Conservation (phyloP, 1,140 invertebrate species). For the Camponotus pennsylvanicus region DNA sequence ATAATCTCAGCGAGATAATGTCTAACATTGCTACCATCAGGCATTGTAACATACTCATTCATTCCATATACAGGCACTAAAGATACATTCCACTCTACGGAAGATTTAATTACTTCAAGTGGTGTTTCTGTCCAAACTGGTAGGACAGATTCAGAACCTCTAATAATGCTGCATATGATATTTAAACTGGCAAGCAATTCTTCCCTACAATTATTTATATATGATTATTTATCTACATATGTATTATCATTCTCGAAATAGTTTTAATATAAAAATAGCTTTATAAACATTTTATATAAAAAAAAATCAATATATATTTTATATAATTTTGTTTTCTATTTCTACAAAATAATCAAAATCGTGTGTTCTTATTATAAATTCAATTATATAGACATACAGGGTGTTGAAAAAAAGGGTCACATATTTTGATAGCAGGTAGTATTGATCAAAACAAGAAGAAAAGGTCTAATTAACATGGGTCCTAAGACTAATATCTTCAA, state of each 20-base stretch:
- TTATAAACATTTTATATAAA: neutral
- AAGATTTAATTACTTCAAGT: constrained; percentile 84
- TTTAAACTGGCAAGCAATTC: constrained; percentile 85
- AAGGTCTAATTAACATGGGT: no score
- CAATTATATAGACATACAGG: no score
- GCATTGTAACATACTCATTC: constrained; percentile 86
- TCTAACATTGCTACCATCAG: constrained; percentile 89
- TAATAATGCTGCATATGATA: constrained; percentile 79
- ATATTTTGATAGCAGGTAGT: no score
- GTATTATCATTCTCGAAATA: neutral
- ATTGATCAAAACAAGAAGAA: no score
- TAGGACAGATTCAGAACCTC: constrained; percentile 87
- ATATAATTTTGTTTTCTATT: neutral
- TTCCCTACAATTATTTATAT: constrained; percentile 81
- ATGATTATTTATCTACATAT: constrained; percentile 50
- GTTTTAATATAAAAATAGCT: constrained; percentile 20
- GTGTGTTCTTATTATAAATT: neutral
- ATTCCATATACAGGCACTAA: constrained; percentile 84
- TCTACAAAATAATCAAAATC: neutral
- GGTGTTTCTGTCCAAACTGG: constrained; percentile 88
- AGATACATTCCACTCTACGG: constrained; percentile 77
- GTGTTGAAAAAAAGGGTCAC: no score
- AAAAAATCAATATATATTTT: neutral
- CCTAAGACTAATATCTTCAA: no score
- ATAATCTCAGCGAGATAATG: constrained; percentile 86